Conservation (phyloP, 1,140 invertebrate genomes). For the Colletes gigas region DNA sequence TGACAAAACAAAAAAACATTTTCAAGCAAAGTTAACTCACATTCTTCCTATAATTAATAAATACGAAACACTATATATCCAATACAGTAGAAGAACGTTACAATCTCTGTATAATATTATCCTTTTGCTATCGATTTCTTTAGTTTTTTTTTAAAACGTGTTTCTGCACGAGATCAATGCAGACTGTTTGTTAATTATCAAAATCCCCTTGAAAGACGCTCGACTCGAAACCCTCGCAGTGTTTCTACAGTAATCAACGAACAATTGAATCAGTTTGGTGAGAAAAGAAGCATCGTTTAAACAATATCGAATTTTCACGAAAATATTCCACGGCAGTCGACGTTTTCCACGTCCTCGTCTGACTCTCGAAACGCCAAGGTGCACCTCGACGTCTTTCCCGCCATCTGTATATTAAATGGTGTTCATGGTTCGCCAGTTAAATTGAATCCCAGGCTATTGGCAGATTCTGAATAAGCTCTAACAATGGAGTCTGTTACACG, state of each 20-base stretch:
- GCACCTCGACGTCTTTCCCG: slow-evolving; percentile 11
- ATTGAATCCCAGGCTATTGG: slow-evolving; percentile 67
- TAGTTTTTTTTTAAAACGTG: no score
- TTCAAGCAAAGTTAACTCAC: no score
- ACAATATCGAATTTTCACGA: slow-evolving; percentile 32
- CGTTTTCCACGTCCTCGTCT: background rate
- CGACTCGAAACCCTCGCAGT: background rate
- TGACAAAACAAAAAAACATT: no score
- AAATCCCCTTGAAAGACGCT: no score
- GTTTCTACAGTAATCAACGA: background rate
- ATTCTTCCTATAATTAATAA: no score
- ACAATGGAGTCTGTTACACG: slow-evolving; percentile 67
- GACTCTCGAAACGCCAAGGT: slow-evolving; percentile 16
- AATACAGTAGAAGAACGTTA: no score
- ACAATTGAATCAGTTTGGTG: background rate
- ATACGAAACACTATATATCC: no score
- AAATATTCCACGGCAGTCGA: background rate
- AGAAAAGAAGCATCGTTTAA: background rate
- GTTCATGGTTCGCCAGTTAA: slow-evolving; percentile 68
- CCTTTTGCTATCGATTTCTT: no score
- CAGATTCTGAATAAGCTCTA: slow-evolving; percentile 69
- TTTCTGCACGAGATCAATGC: no score
- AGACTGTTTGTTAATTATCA: no score
- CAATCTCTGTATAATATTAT: no score
- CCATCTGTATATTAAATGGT: slow-evolving; percentile 61